phyloP scores from a whole-genome alignment of 2,797 vertebrate genomes.

The Sandelia bainsii region DNA sequence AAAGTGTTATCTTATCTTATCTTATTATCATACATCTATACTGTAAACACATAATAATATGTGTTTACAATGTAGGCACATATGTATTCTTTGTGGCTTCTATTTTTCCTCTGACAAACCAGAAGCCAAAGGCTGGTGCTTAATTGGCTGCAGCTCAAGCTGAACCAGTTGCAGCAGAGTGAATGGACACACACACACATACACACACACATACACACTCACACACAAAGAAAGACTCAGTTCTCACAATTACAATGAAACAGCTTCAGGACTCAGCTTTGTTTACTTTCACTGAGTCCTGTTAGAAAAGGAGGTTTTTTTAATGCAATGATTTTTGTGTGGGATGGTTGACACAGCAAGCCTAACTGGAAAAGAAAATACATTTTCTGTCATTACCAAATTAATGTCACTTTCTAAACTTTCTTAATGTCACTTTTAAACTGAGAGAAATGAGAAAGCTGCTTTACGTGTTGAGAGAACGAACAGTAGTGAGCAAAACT shows the following conservation, averaged over 20 bases:
- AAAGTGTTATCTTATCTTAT: too few species aligned
- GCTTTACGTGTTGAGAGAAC: constrained; percentile 1
- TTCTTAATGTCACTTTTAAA: too few species aligned
- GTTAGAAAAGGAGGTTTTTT: constrained; percentile 29
- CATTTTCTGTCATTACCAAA: constrained; percentile 14
- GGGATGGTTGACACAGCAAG: not conserved
- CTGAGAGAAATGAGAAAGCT: constrained; percentile 8
- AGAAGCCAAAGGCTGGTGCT: constrained; percentile 61
- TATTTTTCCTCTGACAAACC: constrained; percentile 55
- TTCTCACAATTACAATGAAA: constrained; percentile 45
- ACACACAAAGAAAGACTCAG: not conserved
- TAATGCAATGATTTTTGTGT: constrained; percentile 4
- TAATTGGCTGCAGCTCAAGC: constrained; percentile 71
- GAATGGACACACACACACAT: constrained; percentile 28
- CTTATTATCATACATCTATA: too few species aligned
- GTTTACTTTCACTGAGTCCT: constrained; percentile 40
- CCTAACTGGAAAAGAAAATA: constrained; percentile 9
- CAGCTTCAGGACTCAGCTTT: constrained; percentile 32
- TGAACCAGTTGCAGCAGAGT: constrained; percentile 46
- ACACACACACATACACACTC: constrained; percentile 13
- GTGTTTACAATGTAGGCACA: too few species aligned
- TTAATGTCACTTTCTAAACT: not conserved
- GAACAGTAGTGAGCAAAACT: constrained; percentile 8
- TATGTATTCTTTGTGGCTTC: constrained; percentile 4
- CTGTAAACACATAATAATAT: too few species aligned